Conservation (phyloP, 1,140 invertebrate species). For the Drosophila orena region DNA sequence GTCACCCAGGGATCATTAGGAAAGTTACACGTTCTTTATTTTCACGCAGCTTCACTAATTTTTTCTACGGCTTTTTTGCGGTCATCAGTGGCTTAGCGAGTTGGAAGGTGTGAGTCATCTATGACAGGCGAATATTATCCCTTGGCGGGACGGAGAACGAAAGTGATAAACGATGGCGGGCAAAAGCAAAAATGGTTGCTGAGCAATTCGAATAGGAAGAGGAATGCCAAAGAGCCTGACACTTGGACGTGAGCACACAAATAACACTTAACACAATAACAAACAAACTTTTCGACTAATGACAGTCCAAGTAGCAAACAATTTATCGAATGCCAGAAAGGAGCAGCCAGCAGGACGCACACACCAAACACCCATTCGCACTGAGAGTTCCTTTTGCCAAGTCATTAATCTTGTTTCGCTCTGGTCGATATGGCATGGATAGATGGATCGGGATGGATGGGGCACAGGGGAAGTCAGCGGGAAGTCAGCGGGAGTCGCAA, state of each 20-base stretch:
- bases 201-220: slow-evolving; percentile 13
- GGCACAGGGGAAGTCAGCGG: background rate
- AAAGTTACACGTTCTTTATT: slow-evolving; percentile 26
- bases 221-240: slow-evolving; percentile 63
- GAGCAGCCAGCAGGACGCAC: slow-evolving; percentile 23
- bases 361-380: slow-evolving; percentile 19
- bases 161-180: slow-evolving; percentile 74
- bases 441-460: background rate
- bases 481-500: slow-evolving; percentile 33
- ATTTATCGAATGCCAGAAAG: slow-evolving; percentile 76
- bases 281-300: slow-evolving; percentile 84
- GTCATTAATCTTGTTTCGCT: slow-evolving; percentile 83
- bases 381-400: slow-evolving; percentile 69
- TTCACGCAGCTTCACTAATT: slow-evolving; percentile 8
- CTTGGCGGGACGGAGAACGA: slow-evolving; percentile 43
- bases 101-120: slow-evolving; percentile 48
- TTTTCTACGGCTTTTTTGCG: slow-evolving; percentile 47
- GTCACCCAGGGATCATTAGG: slow-evolving; percentile 64
- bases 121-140: slow-evolving; percentile 67
- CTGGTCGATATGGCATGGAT: slow-evolving; percentile 45
- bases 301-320: slow-evolving; percentile 84
- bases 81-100: slow-evolving; percentile 41
- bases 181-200: slow-evolving; percentile 11
- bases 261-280: slow-evolving; percentile 84
- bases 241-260: slow-evolving; percentile 80